Base-by-base conservation (phyloP, 1,140 invertebrate genomes). In the Dendroctonus valens region DNA sequence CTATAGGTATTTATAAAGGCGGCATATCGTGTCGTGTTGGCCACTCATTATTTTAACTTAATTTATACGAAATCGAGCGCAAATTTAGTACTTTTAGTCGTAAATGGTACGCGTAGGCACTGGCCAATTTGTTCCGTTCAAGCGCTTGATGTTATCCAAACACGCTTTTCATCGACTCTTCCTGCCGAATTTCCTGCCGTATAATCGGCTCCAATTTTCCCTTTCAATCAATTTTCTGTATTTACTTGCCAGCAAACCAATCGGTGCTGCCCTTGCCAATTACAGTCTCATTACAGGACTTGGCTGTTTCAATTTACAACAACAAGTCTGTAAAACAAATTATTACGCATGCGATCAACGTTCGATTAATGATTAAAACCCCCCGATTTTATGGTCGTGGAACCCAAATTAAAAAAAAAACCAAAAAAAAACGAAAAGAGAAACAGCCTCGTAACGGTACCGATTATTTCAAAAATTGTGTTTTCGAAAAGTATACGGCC, bases 1-100 rank as follows among this genome's bases (percentile, higher is more conserved):
- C 1, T 2, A 26, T 26, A 1, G 26, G 26, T 52, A 59, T 44
- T 50, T 60, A 60, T 50, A 60, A 60, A 55, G 46, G 59, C 44
- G 44, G 59, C 44, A 60, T 15, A 50, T 49, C 59, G 15, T 60
- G 59, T 60, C 59, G 59, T 60, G 59, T 60, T 60, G 37, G 26
- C 38, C 41, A 44, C 59, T 60, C 59, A 60, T 60, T 60, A 60
- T 60, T 60, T 60, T 60, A 60, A 48, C 50, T 48, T 60, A 60
- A 60, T 60, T 60, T 60, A 60, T 60, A 49, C 11, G 41, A 60
- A 60, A 60, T 60, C 59, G 41, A n/a, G 8, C 38, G 14, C n/a
- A 50, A 60, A 60, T 60, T 49, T 60, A 60, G 41, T 60, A 38
- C 37, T 39, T 42, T 48, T 8, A 14, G 46, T 7, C 50, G 9